A percentile compares a stretch with the other conserved stretches of the same genome.
Evolutionary conservation across 2,888 invertebrate species (phyloP).

Genomic region (Oscheius sp.): DNA sequence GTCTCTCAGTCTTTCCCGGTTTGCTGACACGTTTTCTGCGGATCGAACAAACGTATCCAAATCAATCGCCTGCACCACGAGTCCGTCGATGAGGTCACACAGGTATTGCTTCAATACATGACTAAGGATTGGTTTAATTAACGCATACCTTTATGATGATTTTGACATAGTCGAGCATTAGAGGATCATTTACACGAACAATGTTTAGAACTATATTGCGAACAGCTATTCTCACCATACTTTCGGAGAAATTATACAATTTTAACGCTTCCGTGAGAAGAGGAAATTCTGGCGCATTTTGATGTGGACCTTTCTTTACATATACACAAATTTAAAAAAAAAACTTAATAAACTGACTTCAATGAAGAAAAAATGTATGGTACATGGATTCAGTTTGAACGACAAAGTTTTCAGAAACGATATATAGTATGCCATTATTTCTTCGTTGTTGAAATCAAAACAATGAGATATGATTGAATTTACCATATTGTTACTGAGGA

Average conservation of each 20-base stretch:
- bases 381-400: slow-evolving; percentile 94
- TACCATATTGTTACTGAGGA: slow-evolving; percentile 98
- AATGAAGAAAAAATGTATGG: slow-evolving; percentile 99
- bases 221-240: slow-evolving; percentile 97
- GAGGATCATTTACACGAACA: slow-evolving; percentile 78
- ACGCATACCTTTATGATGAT: slow-evolving; percentile 52
- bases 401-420: slow-evolving; percentile 98
- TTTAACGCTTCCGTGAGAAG: slow-evolving; percentile 98
- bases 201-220: slow-evolving; percentile 96
- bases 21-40: slow-evolving; percentile 88
- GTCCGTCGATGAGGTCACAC: slow-evolving; percentile 98
- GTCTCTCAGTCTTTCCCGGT: slow-evolving; percentile 65
- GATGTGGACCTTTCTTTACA: slow-evolving; percentile 2
- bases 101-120: slow-evolving; percentile 88
- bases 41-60: slow-evolving; percentile 89
- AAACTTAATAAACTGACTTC: slow-evolving; percentile 78
- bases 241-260: slow-evolving; percentile 98
- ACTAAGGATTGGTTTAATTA: background rate
- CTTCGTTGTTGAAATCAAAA: slow-evolving; percentile 99
- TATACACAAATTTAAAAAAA: background rate
- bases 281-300: slow-evolving; percentile 93
- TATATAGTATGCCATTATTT: slow-evolving; percentile 89
- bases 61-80: slow-evolving; percentile 95
- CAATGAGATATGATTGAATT: slow-evolving; percentile 99
- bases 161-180: slow-evolving; percentile 64